Percentiles rank a stretch among this genome's conserved stretches.
Evolutionary conservation across 2,113 vertebrate genomes (phyloP).

Genomic region (Poeciliopsis prolifica): DNA sequence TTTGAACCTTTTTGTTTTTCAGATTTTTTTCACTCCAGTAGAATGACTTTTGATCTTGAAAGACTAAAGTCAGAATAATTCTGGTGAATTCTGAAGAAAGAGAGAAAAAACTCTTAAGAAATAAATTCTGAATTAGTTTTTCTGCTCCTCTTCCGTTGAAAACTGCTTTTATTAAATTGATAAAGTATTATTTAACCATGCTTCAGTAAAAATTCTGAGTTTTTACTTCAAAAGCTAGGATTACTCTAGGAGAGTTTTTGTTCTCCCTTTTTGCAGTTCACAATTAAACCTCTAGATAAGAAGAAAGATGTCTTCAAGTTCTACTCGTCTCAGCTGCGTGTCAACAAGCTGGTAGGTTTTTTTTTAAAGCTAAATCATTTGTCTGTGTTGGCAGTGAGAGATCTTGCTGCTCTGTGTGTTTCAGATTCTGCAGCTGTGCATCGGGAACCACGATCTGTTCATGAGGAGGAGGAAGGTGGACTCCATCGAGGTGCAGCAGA

Average conservation of each 20-base stretch:
- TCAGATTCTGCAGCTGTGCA: constrained; percentile 90
- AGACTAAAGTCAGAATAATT: too few species aligned
- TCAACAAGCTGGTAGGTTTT: constrained; percentile 89
- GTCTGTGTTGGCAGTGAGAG: not conserved
- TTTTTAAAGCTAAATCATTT: not conserved
- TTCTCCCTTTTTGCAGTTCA: constrained; percentile 78
- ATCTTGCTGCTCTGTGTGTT: not conserved
- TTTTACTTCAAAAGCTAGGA: not conserved
- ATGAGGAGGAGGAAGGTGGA: constrained; percentile 93
- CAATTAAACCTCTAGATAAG: constrained; percentile 92
- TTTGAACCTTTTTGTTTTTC: too few species aligned
- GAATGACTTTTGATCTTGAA: too few species aligned
- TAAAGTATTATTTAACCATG: too few species aligned
- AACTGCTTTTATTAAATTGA: too few species aligned
- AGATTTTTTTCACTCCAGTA: too few species aligned
- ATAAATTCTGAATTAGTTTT: too few species aligned
- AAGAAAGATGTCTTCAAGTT: constrained; percentile 94
- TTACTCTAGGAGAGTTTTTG: not conserved
- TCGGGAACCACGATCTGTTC: constrained; percentile 91
- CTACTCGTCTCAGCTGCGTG: constrained; percentile 89
- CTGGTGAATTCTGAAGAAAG: too few species aligned
- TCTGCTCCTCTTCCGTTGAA: too few species aligned
- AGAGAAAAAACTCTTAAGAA: too few species aligned
- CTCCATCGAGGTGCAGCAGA: constrained; percentile 91
- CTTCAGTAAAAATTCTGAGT: not conserved